A percentile compares a stretch with the other conserved stretches of the same genome.
Conservation (phyloP, 2,888 invertebrate genomes). For the Hemaris fuciformis region DNA sequence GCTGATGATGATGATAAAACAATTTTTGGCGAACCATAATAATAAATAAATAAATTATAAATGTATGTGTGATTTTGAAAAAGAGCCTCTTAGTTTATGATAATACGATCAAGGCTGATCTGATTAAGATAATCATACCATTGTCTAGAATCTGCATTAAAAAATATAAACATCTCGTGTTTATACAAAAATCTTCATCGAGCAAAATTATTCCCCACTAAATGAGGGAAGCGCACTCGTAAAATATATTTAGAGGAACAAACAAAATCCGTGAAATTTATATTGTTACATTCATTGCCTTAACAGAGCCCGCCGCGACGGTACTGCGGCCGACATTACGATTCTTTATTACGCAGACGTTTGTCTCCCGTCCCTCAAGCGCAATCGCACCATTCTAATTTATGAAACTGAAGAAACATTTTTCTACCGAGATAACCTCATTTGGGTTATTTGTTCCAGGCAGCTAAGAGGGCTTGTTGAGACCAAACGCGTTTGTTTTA, state of each 20-base stretch:
- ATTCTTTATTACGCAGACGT: not conserved
- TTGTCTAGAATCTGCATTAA: too few species aligned
- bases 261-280: not conserved
- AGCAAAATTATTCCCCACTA: not conserved
- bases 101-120: too few species aligned
- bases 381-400: not conserved
- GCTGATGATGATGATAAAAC: too few species aligned
- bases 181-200: not conserved
- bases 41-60: too few species aligned
- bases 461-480: not conserved
- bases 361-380: slow-evolving; percentile 1
- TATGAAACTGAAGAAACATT: not conserved
- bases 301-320: not conserved
- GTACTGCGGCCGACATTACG: not conserved
- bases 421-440: not conserved
- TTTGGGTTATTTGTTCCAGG: not conserved
- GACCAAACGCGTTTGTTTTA: not conserved
- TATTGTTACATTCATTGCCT: not conserved
- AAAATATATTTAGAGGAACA: not conserved
- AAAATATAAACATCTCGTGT: too few species aligned
- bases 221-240: too few species aligned
- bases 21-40: too few species aligned
- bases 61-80: too few species aligned
- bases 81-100: too few species aligned
- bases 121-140: too few species aligned